Percentiles rank a stretch among this genome's conserved stretches.
phyloP scores from a whole-genome alignment of 1,140 invertebrate genomes.

The Eupeodes corollae region DNA sequence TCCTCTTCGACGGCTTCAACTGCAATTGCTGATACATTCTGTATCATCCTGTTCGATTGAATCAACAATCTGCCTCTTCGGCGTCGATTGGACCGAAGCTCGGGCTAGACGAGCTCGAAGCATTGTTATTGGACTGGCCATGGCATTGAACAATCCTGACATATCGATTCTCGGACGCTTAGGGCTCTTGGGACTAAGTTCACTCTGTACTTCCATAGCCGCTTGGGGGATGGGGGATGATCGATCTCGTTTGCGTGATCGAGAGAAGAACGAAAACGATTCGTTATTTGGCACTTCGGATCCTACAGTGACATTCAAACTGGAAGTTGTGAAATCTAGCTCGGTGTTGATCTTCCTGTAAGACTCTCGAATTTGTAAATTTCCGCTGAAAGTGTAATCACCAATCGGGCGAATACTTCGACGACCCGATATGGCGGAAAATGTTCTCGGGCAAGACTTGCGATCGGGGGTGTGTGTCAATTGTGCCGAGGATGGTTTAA shows the following conservation, averaged over 20 bases:
- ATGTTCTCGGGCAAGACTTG: conserved; percentile 12
- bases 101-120: conserved; percentile 26
- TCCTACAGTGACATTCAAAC: conserved; percentile 32
- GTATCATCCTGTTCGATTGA: conserved; percentile 15
- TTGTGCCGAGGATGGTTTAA: conserved; percentile 14
- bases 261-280: conserved; percentile 27
- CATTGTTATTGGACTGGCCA: conserved; percentile 23
- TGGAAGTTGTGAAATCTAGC: conserved; percentile 21
- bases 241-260: conserved; percentile 27
- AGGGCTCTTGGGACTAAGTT: conserved; percentile 27
- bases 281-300: conserved; percentile 30
- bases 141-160: conserved; percentile 18
- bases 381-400: conserved; percentile 16
- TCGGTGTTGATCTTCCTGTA: conserved; percentile 25
- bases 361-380: conserved; percentile 10
- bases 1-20: conserved; percentile 11
- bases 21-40: conserved; percentile 22
- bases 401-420: conserved; percentile 22
- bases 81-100: conserved; percentile 18
- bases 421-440: conserved; percentile 25
- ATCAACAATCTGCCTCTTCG: conserved; percentile 11
- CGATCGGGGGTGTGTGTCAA: conserved; percentile 13
- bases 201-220: conserved; percentile 20
- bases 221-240: conserved; percentile 22
- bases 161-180: conserved; percentile 27